Conservation (phyloP, 2,888 invertebrate genomes). For the Mycalesis mineus region DNA sequence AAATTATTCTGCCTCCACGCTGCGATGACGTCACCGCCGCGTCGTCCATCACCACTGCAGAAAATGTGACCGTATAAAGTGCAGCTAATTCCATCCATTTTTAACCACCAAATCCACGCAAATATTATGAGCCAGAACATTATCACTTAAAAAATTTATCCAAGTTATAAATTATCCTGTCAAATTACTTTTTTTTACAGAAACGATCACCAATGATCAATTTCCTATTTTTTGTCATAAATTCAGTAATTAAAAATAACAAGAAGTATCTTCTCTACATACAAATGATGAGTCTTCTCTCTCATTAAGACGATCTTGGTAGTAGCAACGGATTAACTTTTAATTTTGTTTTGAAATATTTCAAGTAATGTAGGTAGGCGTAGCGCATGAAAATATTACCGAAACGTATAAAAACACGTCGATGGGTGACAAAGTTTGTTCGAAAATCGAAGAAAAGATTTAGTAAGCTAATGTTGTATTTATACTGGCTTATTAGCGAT, state of each 20-base stretch:
- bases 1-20: constrained; percentile 65
- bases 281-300: too few relatives aligned
- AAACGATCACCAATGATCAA: too few relatives aligned
- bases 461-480: constrained; percentile 44
- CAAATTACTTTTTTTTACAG: too few relatives aligned
- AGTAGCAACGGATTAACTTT: background rate
- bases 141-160: too few relatives aligned
- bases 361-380: constrained; percentile 21
- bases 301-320: too few relatives aligned
- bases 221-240: too few relatives aligned
- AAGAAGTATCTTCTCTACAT: too few relatives aligned
- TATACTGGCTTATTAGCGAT: constrained; percentile 42
- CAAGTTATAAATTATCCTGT: background rate
- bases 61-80: constrained; percentile 12
- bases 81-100: background rate
- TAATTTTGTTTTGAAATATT: background rate
- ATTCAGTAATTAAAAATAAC: too few relatives aligned
- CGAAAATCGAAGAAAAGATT: constrained; percentile 38
- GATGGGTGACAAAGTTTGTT: constrained; percentile 39
- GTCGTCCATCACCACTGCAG: constrained; percentile 44
- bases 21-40: constrained; percentile 59
- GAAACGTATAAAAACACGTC: constrained; percentile 36
- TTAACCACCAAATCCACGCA: background rate
- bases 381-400: constrained; percentile 28
- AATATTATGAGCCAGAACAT: too few relatives aligned